Percentiles rank a stretch among this genome's conserved stretches.
Conservation (phyloP, 2,113 vertebrate species). For the Ophiodon elongatus region DNA sequence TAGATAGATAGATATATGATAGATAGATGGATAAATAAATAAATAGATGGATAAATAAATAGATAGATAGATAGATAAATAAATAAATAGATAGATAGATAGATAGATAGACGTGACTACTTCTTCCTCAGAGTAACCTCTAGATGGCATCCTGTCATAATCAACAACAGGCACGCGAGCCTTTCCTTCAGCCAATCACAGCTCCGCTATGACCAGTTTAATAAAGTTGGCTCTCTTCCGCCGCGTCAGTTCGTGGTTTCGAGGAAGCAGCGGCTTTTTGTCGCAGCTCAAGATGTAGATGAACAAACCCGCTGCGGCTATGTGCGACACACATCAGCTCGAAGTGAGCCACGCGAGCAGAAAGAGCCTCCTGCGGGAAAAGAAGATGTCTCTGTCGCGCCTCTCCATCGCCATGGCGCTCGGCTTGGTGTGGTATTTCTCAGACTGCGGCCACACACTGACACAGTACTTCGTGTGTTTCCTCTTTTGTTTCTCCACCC, state of each 20-base stretch:
- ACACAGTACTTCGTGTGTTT: slow-evolving; percentile 58
- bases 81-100: neutral
- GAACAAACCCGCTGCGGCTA: neutral
- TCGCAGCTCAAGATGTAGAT: slow-evolving; percentile 19
- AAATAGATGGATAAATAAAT: neutral
- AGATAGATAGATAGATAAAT: neutral
- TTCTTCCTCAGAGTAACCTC: slow-evolving; percentile 17
- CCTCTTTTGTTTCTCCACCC: slow-evolving; percentile 51
- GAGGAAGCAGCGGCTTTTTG: neutral
- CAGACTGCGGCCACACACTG: slow-evolving; percentile 57
- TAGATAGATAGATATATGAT: neutral
- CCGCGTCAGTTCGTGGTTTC: neutral
- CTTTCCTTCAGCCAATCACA: slow-evolving; percentile 70
- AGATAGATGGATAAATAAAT: neutral
- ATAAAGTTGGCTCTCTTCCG: slow-evolving; percentile 46
- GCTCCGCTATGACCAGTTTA: neutral
- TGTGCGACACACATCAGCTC: neutral
- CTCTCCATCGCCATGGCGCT: slow-evolving; percentile 63
- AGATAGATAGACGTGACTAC: neutral
- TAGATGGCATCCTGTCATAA: slow-evolving; percentile 59
- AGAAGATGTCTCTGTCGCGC: slow-evolving; percentile 72
- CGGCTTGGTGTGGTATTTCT: slow-evolving; percentile 75
- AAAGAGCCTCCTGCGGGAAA: neutral
- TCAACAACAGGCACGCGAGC: slow-evolving; percentile 21
- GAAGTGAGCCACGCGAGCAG: neutral